These are phyloP conservation scores for Alethe castanea DNA, from an alignment of 2,113 vertebrate species.

Conservation along the genomic window DNA sequence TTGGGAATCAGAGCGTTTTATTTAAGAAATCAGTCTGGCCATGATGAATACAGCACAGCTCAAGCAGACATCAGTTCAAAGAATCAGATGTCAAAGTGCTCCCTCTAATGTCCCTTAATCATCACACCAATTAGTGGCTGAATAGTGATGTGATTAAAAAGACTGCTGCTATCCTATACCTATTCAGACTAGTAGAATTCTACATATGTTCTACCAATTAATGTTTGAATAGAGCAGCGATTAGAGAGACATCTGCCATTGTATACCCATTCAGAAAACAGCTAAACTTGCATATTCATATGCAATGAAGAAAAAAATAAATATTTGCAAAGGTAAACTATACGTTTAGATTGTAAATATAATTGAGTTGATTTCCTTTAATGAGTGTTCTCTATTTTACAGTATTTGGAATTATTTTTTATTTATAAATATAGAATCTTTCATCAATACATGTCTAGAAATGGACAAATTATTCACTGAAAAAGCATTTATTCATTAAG, in stretches of 20 bases:
- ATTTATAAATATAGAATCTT: conserved; percentile 73
- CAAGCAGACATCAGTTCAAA: conserved; percentile 71
- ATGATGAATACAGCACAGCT: conserved; percentile 55
- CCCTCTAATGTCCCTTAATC: conserved; percentile 77
- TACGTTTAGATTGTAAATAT: conserved; percentile 64
- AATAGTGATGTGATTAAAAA: conserved; percentile 81
- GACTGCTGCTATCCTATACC: conserved; percentile 74
- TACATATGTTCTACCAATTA: conserved; percentile 75
- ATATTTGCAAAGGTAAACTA: conserved; percentile 77
- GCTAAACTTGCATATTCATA: conserved; percentile 69
- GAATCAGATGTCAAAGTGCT: conserved; percentile 80
- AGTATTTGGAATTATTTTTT: conserved; percentile 60
- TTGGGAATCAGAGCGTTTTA: conserved; percentile 66
- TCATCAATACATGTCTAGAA: conserved; percentile 63
- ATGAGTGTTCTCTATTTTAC: conserved; percentile 57
- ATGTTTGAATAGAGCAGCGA: conserved; percentile 70
- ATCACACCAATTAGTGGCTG: conserved; percentile 76
- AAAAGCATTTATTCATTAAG: neutral
- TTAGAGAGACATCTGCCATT: conserved; percentile 77
- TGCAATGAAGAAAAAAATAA: conserved; percentile 70
- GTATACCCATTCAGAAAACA: conserved; percentile 66
- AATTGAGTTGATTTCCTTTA: conserved; percentile 69
- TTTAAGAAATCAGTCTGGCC: conserved; percentile 69
- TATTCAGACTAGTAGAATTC: conserved; percentile 71
- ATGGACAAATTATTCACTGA: neutral